Evolutionary conservation across 2,888 invertebrate species (phyloP), one percentile per base, ranked within the genome.

Genomic region (Agrotis puta): DNA sequence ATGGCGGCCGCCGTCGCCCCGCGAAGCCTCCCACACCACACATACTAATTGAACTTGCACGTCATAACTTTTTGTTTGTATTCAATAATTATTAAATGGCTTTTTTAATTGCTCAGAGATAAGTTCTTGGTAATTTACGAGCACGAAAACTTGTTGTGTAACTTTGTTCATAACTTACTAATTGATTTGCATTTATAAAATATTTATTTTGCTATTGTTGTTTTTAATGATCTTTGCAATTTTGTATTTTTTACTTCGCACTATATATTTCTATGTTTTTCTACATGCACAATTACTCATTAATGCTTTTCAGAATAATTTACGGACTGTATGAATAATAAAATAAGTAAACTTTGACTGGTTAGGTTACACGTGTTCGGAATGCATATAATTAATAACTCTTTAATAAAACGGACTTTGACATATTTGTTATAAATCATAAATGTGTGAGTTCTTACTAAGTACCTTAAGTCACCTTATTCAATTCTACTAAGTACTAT

Each of bases 1-100:
- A 95, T 95, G 95, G 95, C 95, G 93, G 92, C 90, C 90, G 87
- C 87, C 89, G 89, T 88, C 89, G 90, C 92, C 92, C 93, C 91
- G 91, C 89, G 93, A 94, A 95, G 95, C 95, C 95, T 95, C 95
- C 95, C 94, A 94, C 95, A 92, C 90, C 94, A 93, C 94, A 90
- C 89, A 88, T 91, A 91, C 93, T 94, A 94, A 94, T 94, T 94
- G 92, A 94, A 93, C 92, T 92, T 93, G 91, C 91, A 92, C 92
- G 90, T 94, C 93, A 94, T 94, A 93, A 93, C 92, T 92, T 93
- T 92, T 93, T 93, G 92, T 94, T 94, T 92, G 90, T 91, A 83
- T 87, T 85, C 86, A 87, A 88, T 88, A 86, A 88, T 87, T 88
- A 85, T 87, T 87, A 83, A 86, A 86, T 79, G 78, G 64, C 68